phyloP scores from a whole-genome alignment of 2,113 vertebrate species.

The Trogon melanurus region DNA sequence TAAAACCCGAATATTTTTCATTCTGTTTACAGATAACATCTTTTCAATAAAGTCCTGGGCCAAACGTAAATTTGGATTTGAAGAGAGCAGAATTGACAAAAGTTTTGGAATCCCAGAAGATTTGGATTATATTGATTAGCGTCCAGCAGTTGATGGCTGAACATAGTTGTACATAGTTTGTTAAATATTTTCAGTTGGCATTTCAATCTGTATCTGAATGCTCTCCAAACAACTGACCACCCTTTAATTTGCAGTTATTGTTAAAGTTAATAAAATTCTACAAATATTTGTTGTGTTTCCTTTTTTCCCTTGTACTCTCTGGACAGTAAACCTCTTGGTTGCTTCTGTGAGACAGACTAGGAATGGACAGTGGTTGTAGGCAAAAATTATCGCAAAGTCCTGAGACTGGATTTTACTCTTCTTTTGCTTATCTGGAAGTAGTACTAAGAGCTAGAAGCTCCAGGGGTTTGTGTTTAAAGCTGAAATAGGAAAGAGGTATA shows the following conservation, averaged over 20 bases:
- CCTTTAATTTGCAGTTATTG: background rate
- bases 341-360: background rate
- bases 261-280: slow-evolving; percentile 67
- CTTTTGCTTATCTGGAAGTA: background rate
- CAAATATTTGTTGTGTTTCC: background rate
- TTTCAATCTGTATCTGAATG: background rate
- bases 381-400: background rate
- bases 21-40: slow-evolving; percentile 89
- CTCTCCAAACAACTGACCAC: background rate
- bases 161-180: slow-evolving; percentile 26
- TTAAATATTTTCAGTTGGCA: background rate
- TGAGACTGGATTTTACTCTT: background rate
- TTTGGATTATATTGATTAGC: slow-evolving; percentile 93
- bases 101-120: slow-evolving; percentile 97
- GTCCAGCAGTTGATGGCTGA: background rate
- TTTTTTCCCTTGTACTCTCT: background rate
- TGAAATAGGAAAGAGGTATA: background rate
- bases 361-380: background rate
- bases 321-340: background rate
- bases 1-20: slow-evolving; percentile 14
- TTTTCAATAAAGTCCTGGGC: slow-evolving; percentile 98
- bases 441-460: background rate
- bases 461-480: background rate
- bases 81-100: slow-evolving; percentile 91
- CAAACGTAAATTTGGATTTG: slow-evolving; percentile 94